Conservation (phyloP, 2,113 vertebrate species). For the Acanthisitta chloris region DNA sequence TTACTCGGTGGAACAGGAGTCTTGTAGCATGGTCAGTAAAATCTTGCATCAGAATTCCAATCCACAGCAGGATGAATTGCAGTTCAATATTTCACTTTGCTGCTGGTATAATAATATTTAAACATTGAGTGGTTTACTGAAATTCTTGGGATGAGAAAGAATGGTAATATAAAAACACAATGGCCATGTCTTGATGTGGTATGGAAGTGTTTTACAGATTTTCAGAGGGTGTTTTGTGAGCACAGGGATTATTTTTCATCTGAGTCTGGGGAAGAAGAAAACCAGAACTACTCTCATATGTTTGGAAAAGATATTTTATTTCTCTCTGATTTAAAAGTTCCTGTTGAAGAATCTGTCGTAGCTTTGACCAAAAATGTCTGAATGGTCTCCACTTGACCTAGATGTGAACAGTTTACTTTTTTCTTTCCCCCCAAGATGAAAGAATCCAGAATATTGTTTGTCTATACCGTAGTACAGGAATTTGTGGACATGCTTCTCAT, state of each 20-base stretch:
- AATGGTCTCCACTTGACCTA: constrained; percentile 41
- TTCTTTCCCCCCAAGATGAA: background rate
- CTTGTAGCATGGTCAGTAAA: background rate
- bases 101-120: constrained; percentile 4
- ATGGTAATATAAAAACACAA: background rate
- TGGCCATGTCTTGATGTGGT: background rate
- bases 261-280: background rate
- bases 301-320: background rate
- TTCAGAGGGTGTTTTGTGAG: background rate
- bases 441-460: constrained; percentile 4
- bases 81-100: background rate
- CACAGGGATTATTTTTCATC: background rate
- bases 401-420: background rate
- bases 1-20: background rate
- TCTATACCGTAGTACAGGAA: constrained; percentile 2
- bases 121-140: background rate
- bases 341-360: background rate
- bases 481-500: constrained; percentile 40
- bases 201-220: background rate
- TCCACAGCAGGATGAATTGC: background rate
- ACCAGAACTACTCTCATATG: background rate
- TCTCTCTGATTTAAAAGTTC: background rate
- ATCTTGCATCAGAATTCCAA: background rate
- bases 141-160: background rate
- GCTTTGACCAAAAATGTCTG: constrained; percentile 11